phyloP scores from a whole-genome alignment of 2,888 invertebrate genomes.

The Andrena bicolor region DNA sequence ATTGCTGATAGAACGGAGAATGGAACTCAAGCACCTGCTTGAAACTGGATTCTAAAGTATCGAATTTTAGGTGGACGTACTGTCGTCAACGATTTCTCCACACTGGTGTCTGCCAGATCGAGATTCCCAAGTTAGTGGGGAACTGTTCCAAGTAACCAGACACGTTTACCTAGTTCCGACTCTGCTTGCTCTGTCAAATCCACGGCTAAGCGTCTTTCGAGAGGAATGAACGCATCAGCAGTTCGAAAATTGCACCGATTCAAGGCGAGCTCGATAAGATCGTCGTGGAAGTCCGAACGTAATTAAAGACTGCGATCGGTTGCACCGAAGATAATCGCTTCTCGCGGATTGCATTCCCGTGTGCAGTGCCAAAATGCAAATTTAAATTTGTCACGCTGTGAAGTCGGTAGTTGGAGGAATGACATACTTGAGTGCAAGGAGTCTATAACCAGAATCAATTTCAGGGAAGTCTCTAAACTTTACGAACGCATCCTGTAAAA shows the following conservation, averaged over 20 bases:
- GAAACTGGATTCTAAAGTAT: background rate
- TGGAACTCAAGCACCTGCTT: background rate
- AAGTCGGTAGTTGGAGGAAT: background rate
- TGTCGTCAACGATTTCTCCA: background rate
- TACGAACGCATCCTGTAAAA: background rate
- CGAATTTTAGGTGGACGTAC: background rate
- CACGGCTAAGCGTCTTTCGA: background rate
- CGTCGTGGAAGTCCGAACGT: conserved; percentile 2
- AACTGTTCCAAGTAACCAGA: background rate
- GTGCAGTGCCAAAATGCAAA: background rate
- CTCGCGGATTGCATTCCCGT: background rate
- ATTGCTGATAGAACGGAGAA: background rate
- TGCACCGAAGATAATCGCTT: background rate
- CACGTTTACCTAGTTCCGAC: background rate
- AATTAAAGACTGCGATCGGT: conserved; percentile 1
- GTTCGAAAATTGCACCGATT: conserved; percentile 16
- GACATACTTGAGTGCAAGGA: background rate
- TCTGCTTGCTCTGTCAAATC: background rate
- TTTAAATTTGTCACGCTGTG: background rate
- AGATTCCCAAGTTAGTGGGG: background rate
- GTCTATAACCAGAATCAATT: background rate
- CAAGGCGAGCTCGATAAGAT: conserved; percentile 29
- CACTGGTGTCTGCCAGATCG: conserved; percentile 1
- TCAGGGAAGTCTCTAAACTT: background rate
- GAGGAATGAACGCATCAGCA: background rate